Percentiles rank a stretch among this genome's conserved stretches.
These are phyloP conservation scores for Embidobia sp. DNA, from an alignment of 2,888 invertebrate genomes.

Conservation along the genomic window DNA sequence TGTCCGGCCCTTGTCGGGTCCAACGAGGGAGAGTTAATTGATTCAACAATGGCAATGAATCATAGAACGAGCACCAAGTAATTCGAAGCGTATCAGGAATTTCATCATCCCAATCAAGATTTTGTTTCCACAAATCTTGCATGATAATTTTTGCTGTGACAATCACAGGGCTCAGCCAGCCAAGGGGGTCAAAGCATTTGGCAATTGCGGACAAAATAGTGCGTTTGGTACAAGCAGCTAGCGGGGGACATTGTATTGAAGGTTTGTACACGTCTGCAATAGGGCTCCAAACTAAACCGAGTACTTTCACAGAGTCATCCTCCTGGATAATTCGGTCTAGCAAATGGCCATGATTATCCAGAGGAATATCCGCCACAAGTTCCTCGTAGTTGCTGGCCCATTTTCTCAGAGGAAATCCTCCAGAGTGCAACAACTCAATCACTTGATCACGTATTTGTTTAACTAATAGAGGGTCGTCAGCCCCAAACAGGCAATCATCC, in stretches of 20 bases:
- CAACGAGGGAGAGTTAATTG: too few relatives aligned
- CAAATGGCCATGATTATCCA: slow-evolving; percentile 10
- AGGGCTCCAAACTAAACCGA: slow-evolving; percentile 22
- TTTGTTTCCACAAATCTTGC: slow-evolving; percentile 39
- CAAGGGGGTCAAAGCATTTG: slow-evolving; percentile 59
- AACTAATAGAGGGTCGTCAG: not conserved
- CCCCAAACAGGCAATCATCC: slow-evolving; percentile 3
- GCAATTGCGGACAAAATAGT: slow-evolving; percentile 49
- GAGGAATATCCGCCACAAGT: not conserved
- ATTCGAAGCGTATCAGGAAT: not conserved
- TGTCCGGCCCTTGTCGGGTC: slow-evolving; percentile 1
- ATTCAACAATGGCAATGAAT: too few relatives aligned
- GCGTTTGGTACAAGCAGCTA: slow-evolving; percentile 48
- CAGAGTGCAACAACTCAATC: not conserved
- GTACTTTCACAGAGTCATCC: slow-evolving; percentile 11
- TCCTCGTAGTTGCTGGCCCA: slow-evolving; percentile 19
- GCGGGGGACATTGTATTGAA: not conserved
- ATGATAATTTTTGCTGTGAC: slow-evolving; percentile 56
- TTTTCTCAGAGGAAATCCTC: slow-evolving; percentile 1
- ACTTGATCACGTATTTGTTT: not conserved
- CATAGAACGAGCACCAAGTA: too few relatives aligned
- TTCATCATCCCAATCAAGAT: slow-evolving; percentile 36
- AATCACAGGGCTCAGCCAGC: slow-evolving; percentile 47
- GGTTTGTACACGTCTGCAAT: not conserved
- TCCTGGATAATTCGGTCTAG: not conserved